Evolutionary conservation across 2,113 vertebrate genomes (phyloP).

Genomic region (Oophaga pumilio): DNA sequence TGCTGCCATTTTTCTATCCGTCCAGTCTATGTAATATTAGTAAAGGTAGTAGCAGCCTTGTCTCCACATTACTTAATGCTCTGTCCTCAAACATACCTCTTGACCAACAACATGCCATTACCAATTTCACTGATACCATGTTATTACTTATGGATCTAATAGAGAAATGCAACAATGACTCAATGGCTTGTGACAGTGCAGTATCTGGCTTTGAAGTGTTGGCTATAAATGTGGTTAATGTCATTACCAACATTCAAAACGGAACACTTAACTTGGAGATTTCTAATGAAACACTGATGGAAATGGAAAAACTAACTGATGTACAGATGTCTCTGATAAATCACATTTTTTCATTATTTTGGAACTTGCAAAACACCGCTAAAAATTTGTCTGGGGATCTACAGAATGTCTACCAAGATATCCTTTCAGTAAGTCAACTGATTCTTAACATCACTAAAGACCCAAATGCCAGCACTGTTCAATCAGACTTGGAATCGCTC

Average conservation of each 20-base stretch:
- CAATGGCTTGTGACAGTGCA: neutral
- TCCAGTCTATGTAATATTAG: conserved; percentile 11
- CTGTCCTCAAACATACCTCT: conserved; percentile 5
- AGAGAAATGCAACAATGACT: neutral
- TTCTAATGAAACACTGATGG: conserved; percentile 11
- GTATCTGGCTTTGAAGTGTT: conserved; percentile 7
- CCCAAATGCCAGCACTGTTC: neutral
- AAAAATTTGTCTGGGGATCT: neutral
- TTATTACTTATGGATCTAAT: conserved; percentile 16
- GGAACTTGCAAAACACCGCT: neutral
- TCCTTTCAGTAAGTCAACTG: conserved; percentile 16
- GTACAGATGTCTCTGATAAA: conserved; percentile 25
- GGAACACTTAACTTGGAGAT: conserved; percentile 40
- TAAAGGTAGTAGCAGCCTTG: neutral
- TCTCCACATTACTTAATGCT: conserved; percentile 4
- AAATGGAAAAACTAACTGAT: neutral
- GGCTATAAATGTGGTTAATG: conserved; percentile 14
- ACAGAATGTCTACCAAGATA: conserved; percentile 11
- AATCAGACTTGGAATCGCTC: neutral
- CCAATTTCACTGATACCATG: conserved; percentile 10
- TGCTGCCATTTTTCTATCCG: conserved; percentile 11
- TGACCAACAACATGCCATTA: conserved; percentile 1
- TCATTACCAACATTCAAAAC: neutral
- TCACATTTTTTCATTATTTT: conserved; percentile 10
- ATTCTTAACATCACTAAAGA: conserved; percentile 26